These are phyloP conservation scores for Hylomyscus alleni DNA, from an alignment of 2,797 vertebrate species.

Conservation along the genomic window DNA sequence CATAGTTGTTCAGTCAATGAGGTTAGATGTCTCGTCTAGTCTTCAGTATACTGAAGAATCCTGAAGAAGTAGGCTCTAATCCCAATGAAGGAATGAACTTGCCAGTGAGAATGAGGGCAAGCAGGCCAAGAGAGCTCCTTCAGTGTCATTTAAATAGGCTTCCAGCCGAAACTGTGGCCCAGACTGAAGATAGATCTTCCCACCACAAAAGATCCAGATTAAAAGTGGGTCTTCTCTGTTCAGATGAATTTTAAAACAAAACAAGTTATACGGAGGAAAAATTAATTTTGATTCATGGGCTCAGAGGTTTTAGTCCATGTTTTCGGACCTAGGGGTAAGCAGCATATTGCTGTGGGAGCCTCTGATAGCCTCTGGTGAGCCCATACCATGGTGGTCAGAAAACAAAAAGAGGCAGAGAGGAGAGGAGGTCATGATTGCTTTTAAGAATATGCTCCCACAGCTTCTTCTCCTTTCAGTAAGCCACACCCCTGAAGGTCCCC, in stretches of 20 bases:
- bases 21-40: neutral
- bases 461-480: neutral
- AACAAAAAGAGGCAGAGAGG: neutral
- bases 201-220: too few relatives aligned
- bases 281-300: neutral
- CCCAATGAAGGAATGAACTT: neutral
- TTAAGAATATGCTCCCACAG: neutral
- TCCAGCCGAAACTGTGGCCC: too few relatives aligned
- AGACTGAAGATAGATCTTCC: too few relatives aligned
- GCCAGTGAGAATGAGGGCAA: neutral
- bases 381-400: neutral
- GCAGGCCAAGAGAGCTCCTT: neutral
- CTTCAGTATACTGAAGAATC: neutral
- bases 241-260: neutral
- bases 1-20: neutral
- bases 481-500: neutral
- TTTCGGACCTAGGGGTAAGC: neutral
- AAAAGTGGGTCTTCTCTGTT: neutral
- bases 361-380: neutral
- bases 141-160: neutral
- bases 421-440: neutral
- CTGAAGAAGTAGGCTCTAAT: neutral
- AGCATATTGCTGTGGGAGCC: neutral
- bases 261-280: neutral
- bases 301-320: neutral